Evolutionary conservation across 2,888 invertebrate species (phyloP).

Genomic region (Drosophila planitibia): DNA sequence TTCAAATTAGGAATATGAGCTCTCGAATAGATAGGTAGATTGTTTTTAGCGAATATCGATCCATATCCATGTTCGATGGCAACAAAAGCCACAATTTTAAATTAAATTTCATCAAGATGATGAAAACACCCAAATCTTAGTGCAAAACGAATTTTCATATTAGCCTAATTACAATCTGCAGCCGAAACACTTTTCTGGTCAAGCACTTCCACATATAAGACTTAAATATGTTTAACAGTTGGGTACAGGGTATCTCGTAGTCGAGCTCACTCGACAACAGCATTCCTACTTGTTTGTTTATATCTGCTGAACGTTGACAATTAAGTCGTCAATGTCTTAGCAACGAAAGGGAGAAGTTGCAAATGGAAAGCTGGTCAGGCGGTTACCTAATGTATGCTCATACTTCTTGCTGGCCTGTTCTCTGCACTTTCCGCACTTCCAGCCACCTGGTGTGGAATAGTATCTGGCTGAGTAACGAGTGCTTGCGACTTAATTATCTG

Average conservation of each 20-base stretch:
- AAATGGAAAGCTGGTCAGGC: slow-evolving; percentile 1
- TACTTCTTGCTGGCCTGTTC: neutral
- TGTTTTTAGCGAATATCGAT: neutral
- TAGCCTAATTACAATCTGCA: neutral
- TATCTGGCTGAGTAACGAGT: slow-evolving; percentile 56
- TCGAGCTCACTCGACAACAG: neutral
- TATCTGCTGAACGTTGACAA: slow-evolving; percentile 30
- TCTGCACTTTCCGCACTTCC: slow-evolving; percentile 18
- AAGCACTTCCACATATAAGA: neutral
- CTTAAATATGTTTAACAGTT: neutral
- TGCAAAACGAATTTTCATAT: neutral
- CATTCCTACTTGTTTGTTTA: slow-evolving; percentile 47
- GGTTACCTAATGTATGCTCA: slow-evolving; percentile 30
- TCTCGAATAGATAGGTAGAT: no score
- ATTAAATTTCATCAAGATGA: neutral
- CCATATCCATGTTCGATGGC: neutral
- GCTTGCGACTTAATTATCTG: slow-evolving; percentile 75
- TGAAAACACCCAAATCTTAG: neutral
- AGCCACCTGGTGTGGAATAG: slow-evolving; percentile 24
- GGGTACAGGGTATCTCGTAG: neutral
- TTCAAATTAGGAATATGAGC: neutral
- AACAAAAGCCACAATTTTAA: neutral
- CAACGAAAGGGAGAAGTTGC: neutral
- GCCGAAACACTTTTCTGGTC: neutral
- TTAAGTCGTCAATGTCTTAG: slow-evolving; percentile 14